Evolutionary conservation across 2,797 vertebrate species (phyloP).

Genomic region (Crax fasciolata): DNA sequence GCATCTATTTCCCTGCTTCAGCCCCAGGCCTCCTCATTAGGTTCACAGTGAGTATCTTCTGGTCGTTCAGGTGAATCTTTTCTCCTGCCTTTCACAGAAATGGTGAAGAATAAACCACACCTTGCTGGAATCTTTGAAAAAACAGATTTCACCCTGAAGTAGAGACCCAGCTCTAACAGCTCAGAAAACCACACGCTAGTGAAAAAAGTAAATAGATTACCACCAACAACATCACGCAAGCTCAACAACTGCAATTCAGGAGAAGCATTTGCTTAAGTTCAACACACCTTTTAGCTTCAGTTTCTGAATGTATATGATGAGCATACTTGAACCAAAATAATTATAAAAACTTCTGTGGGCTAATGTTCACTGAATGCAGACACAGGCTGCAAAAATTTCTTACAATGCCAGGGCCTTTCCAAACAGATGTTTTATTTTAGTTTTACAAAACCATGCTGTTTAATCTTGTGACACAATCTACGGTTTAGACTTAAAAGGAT

Average conservation of each 20-base stretch:
- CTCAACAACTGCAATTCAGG: not conserved
- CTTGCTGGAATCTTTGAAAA: not conserved
- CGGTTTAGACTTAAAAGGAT: slow-evolving; percentile 60
- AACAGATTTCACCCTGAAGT: not conserved
- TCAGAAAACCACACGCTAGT: not conserved
- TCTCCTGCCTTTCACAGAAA: not conserved
- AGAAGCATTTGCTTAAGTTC: not conserved
- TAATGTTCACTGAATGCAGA: slow-evolving; percentile 43
- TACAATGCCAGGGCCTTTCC: slow-evolving; percentile 13
- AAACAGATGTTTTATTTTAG: slow-evolving; percentile 77
- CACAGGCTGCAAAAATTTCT: not conserved
- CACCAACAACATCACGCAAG: not conserved
- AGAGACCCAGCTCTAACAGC: not conserved
- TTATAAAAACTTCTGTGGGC: slow-evolving; percentile 21
- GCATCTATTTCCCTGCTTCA: not conserved
- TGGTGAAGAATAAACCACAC: not conserved
- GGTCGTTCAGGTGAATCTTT: not conserved
- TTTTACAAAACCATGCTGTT: slow-evolving; percentile 51
- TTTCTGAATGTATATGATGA: slow-evolving; percentile 12
- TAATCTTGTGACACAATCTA: slow-evolving; percentile 72
- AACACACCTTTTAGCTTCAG: slow-evolving; percentile 16
- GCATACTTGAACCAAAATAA: slow-evolving; percentile 38
- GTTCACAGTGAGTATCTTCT: not conserved
- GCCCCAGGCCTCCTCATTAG: not conserved
- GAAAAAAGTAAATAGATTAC: not conserved